Conservation (phyloP, 2,888 invertebrate genomes). For the Augiades crinisus region DNA sequence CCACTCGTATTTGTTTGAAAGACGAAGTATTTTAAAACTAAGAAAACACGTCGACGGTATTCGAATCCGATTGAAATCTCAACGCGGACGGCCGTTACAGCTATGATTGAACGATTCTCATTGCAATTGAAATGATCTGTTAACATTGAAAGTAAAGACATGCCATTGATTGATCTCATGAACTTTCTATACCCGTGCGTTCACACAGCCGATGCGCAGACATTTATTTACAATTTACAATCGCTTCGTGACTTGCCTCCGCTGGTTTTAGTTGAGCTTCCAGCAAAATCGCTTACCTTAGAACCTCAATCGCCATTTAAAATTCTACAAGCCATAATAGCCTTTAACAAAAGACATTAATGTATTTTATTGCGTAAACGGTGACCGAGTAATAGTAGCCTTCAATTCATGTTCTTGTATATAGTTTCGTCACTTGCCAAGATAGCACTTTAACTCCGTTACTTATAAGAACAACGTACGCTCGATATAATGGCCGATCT, state of each 20-base stretch:
- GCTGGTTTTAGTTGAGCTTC: constrained; percentile 53
- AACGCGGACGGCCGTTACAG: constrained; percentile 34
- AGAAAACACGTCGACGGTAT: constrained; percentile 47
- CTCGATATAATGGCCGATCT: constrained; percentile 49
- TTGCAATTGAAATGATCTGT: constrained; percentile 34
- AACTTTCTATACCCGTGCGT: constrained; percentile 39
- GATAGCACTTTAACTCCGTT: constrained; percentile 53
- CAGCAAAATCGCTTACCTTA: constrained; percentile 41
- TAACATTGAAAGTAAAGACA: constrained; percentile 42
- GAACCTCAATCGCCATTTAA: constrained; percentile 27
- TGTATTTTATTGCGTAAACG: constrained; percentile 21
- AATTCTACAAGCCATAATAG: constrained; percentile 22
- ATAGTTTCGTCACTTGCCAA: constrained; percentile 62
- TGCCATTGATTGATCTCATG: constrained; percentile 49
- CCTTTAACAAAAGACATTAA: constrained; percentile 13
- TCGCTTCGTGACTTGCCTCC: constrained; percentile 56
- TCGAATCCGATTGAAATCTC: constrained; percentile 21
- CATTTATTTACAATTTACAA: constrained; percentile 53
- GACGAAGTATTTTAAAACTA: constrained; percentile 60
- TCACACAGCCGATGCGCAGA: constrained; percentile 33
- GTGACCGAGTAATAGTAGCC: constrained; percentile 18
- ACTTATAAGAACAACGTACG: constrained; percentile 51
- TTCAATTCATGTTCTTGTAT: constrained; percentile 43
- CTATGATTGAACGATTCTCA: constrained; percentile 43
- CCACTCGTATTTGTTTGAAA: constrained; percentile 30